Base-by-base conservation (phyloP, 2,888 invertebrate species). In the Endotricha flammealis region DNA sequence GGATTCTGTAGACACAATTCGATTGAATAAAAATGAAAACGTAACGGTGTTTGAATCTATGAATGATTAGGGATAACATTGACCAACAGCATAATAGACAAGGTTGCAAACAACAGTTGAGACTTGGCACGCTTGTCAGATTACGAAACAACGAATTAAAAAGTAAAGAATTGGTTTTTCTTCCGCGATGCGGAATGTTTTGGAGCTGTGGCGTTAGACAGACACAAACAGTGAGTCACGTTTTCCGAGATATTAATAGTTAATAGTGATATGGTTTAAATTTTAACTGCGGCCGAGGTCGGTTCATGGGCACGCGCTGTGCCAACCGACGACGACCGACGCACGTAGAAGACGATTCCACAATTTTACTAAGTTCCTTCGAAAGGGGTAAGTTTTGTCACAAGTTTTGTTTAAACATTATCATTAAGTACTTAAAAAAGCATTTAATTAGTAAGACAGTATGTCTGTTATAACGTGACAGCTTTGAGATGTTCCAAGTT, bases 261-360 rank as follows among this genome's bases (percentile, higher is more conserved):
- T 39, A n/a, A n/a, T n/a, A n/a, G n/a, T n/a, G n/a, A n/a, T n/a
- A 47, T 51, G 49, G 60, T 57, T 61, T 57, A 60, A 52, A 57
- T 64, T 70, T 68, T 68, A 67, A 53, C 58, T 46, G 51, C 58
- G 57, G 48, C 48, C 56, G 53, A 52, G 55, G 48, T 44, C 51
- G 59, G 70, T 67, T 74, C 69, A 71, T 55, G 76, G 71, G 63
- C 73, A 57, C 50, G 50, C 20, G 8, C 6, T n/a, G 6, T 4
- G 20, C 3, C 7, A 20, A n/a, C 6, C n/a, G n/a, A n/a, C n/a
- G n/a, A n/a, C n/a, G n/a, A n/a, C n/a, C n/a, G n/a, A n/a, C n/a
- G n/a, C n/a, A n/a, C n/a, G n/a, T n/a, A n/a, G n/a, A n/a, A n/a
- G n/a, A n/a, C n/a, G n/a, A n/a, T n/a, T n/a, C n/a, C n/a, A n/a